Conservation (phyloP, 2,797 vertebrate genomes). For the Scarus forsteni region DNA sequence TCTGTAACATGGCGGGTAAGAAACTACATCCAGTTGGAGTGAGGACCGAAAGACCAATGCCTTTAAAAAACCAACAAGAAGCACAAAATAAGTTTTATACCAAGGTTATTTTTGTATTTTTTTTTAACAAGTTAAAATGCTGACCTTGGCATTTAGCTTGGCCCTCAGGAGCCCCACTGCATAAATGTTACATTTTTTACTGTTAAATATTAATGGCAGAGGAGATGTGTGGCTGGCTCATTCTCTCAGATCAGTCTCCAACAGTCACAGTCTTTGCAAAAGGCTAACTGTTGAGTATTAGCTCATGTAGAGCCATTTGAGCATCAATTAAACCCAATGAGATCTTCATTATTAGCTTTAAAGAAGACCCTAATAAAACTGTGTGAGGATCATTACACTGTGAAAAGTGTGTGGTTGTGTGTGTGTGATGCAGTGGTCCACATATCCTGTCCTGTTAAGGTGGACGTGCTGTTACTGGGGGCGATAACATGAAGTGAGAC, state of each 20-base stretch:
- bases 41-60: too few relatives aligned
- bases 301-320: neutral
- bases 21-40: too few relatives aligned
- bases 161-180: neutral
- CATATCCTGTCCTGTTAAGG: slow-evolving; percentile 2
- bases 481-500: slow-evolving; percentile 21
- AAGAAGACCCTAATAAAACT: slow-evolving; percentile 24
- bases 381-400: slow-evolving; percentile 31
- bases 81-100: too few relatives aligned
- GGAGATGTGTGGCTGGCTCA: slow-evolving; percentile 2
- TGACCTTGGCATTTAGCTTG: neutral
- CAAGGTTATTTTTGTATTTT: too few relatives aligned
- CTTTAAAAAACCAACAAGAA: too few relatives aligned
- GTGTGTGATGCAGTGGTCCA: slow-evolving; percentile 12
- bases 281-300: slow-evolving; percentile 8
- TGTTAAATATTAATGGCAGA: neutral
- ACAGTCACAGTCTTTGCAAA: neutral
- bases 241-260: neutral
- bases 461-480: slow-evolving; percentile 25
- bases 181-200: neutral
- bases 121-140: too few relatives aligned
- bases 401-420: neutral
- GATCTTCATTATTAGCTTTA: slow-evolving; percentile 17
- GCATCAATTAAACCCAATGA: slow-evolving; percentile 5
- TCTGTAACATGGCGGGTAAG: too few relatives aligned